These are phyloP conservation scores for fruit fly (Drosophila melanogaster) DNA, from an alignment of 1,140 invertebrate genomes.

Conservation along the genomic window DNA sequence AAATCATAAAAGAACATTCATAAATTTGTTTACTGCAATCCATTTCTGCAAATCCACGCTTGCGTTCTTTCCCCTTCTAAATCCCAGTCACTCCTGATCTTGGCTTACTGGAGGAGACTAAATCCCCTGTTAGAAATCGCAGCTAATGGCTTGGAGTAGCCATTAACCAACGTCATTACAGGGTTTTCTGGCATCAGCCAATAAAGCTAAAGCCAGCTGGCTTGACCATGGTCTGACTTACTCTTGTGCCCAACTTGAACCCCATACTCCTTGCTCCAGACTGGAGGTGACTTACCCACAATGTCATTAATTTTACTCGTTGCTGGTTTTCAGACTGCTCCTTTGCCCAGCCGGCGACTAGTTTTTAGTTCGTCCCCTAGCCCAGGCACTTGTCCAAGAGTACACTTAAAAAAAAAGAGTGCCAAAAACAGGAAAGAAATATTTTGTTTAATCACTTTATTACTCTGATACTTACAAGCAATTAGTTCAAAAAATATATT, in stretches of 20 bases:
- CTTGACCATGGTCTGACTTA: conserved; percentile 42
- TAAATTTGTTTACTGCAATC: conserved; percentile 29
- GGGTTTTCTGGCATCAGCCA: conserved; percentile 46
- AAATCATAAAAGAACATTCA: conserved; percentile 25
- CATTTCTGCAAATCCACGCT: conserved; percentile 9
- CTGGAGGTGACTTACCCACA: conserved; percentile 47
- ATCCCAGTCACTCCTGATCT: not conserved
- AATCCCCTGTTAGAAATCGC: conserved; percentile 24
- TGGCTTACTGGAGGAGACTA: not conserved
- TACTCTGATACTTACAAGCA: too few relatives aligned
- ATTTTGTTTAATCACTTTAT: too few relatives aligned
- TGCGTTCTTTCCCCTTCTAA: not conserved
- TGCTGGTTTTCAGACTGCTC: conserved; percentile 23
- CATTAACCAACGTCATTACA: conserved; percentile 53
- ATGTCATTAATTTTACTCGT: conserved; percentile 58
- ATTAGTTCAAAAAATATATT: too few relatives aligned
- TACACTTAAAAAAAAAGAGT: conserved; percentile 2
- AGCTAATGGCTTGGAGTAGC: conserved; percentile 40
- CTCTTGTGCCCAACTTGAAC: conserved; percentile 14
- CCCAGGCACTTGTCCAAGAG: conserved; percentile 23
- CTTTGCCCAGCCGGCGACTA: conserved; percentile 46
- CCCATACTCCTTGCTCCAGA: conserved; percentile 14
- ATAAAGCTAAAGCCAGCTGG: conserved; percentile 42
- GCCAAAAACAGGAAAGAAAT: too few relatives aligned
- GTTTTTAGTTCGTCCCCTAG: conserved; percentile 32